A percentile compares a stretch with the other conserved stretches of the same genome.
phyloP scores from a whole-genome alignment of 2,888 invertebrate genomes.

The Urechis unicinctus region DNA sequence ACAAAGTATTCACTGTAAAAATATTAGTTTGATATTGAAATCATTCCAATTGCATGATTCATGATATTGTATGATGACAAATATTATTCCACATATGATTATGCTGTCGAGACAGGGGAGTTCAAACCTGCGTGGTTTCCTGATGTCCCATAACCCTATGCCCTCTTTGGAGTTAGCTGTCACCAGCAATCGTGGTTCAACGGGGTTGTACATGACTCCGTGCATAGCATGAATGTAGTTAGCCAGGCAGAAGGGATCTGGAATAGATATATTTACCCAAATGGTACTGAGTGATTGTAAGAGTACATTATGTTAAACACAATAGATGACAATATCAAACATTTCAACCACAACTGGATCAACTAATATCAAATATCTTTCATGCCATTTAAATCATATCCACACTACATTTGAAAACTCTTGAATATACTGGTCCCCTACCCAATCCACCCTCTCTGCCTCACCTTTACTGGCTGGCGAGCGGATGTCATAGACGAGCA shows the following conservation, averaged over 20 bases:
- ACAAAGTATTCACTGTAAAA: not conserved
- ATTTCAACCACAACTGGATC: too few relatives aligned
- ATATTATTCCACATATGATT: too few relatives aligned
- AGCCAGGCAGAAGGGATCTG: slow-evolving; percentile 63
- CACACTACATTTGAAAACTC: too few relatives aligned
- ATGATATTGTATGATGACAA: too few relatives aligned
- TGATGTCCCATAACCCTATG: slow-evolving; percentile 80
- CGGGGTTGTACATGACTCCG: slow-evolving; percentile 89
- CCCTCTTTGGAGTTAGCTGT: slow-evolving; percentile 88
- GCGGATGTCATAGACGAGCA: slow-evolving; percentile 78
- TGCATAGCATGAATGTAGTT: slow-evolving; percentile 76
- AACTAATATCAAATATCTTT: too few relatives aligned
- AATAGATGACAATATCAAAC: too few relatives aligned
- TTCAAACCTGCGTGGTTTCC: slow-evolving; percentile 76
- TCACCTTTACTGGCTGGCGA: slow-evolving; percentile 54
- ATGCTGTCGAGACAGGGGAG: too few relatives aligned
- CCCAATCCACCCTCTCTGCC: too few relatives aligned
- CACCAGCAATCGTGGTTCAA: slow-evolving; percentile 71
- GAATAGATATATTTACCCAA: slow-evolving; percentile 23
- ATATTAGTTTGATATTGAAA: not conserved
- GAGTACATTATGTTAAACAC: too few relatives aligned
- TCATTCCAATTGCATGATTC: not conserved
- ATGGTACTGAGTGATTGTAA: not conserved
- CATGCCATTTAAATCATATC: too few relatives aligned
- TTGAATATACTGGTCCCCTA: too few relatives aligned